These are phyloP conservation scores for Isichthys henryi DNA, from an alignment of 2,113 vertebrate genomes.

Conservation along the genomic window DNA sequence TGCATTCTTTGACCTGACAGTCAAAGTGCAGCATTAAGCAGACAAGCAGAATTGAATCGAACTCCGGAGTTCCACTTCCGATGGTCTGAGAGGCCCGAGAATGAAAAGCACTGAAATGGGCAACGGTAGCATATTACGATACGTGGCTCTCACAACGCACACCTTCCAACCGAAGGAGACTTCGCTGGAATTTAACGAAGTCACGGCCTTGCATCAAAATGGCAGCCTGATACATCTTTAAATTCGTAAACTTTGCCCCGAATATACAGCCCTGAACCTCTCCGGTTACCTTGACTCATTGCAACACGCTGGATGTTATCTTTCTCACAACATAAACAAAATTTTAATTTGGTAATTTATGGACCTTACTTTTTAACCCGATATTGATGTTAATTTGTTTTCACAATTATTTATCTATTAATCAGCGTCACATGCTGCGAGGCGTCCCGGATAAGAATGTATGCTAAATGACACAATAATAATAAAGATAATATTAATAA, in stretches of 20 bases:
- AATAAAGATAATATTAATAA: conserved; percentile 18
- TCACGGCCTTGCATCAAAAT: neutral
- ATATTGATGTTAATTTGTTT: conserved; percentile 15
- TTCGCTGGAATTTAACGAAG: neutral
- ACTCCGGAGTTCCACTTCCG: neutral
- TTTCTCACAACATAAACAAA: neutral
- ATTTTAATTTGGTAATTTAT: conserved; percentile 7
- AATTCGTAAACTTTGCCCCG: neutral
- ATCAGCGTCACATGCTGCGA: conserved; percentile 7
- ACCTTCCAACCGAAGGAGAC: neutral
- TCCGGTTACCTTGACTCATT: neutral
- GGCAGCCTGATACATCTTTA: neutral
- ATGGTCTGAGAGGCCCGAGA: neutral
- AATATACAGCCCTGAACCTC: neutral
- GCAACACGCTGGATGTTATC: neutral
- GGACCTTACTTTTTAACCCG: neutral
- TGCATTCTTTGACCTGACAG: neutral
- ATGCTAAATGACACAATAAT: conserved; percentile 11
- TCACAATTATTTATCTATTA: conserved; percentile 10
- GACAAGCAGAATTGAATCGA: neutral
- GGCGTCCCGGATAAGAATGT: conserved; percentile 8
- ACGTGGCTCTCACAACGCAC: neutral
- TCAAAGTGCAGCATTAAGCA: neutral
- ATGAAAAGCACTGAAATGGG: neutral
- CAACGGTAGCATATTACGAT: too few species aligned